Conservation (phyloP, 1,140 invertebrate species). For the Zaprionus nigranus region DNA sequence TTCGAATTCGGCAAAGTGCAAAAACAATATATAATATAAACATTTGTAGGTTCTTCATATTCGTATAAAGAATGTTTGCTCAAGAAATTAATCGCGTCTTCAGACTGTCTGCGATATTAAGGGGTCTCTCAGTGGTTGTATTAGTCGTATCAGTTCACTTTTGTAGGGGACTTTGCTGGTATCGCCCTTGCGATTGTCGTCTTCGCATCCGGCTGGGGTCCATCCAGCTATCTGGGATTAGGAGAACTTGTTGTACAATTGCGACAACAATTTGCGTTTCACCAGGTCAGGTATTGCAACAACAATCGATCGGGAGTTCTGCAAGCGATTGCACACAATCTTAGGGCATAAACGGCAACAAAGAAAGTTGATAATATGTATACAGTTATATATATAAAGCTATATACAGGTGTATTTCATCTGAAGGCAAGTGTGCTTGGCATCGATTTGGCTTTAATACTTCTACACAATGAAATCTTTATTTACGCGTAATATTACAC, state of each 20-base stretch:
- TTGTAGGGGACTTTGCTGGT: not conserved
- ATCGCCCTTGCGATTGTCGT: conserved; percentile 1
- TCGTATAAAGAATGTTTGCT: not conserved
- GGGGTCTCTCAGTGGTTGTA: not conserved
- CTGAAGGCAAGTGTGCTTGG: not conserved
- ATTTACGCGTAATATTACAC: conserved; percentile 15
- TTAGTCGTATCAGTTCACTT: not conserved
- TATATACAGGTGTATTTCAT: not conserved
- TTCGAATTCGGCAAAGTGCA: not conserved
- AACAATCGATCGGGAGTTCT: conserved; percentile 23
- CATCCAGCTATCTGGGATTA: conserved; percentile 1
- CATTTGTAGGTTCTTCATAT: not conserved
- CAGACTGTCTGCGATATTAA: not conserved
- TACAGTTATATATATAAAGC: not conserved
- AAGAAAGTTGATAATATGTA: conserved; percentile 1
- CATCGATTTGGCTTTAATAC: conserved; percentile 2
- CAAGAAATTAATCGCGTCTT: conserved; percentile 1
- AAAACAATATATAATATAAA: conserved; percentile 3
- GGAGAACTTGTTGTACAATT: not conserved
- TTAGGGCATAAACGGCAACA: not conserved
- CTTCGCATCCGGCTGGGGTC: not conserved
- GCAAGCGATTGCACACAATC: conserved; percentile 20
- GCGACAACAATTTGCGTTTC: conserved; percentile 17
- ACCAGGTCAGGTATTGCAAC: conserved; percentile 14
- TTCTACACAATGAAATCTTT: conserved; percentile 13